Conservation (phyloP, 2,888 invertebrate genomes). For the Andrena marginata region DNA sequence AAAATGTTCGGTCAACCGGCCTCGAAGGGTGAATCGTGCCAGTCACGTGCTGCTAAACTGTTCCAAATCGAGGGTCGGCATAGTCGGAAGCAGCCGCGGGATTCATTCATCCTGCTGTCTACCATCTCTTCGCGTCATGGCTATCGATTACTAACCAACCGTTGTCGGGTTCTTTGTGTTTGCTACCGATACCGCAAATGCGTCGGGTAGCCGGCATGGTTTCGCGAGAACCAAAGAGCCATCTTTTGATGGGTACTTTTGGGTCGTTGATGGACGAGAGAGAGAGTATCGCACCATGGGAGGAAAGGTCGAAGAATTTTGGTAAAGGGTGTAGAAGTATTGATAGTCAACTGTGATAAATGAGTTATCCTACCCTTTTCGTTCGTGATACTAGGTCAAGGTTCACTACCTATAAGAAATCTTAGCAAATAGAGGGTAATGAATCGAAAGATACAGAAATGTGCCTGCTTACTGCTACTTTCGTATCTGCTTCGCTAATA, state of each 20-base stretch:
- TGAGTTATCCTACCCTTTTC: not conserved
- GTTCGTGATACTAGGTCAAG: too few relatives aligned
- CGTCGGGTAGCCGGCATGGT: not conserved
- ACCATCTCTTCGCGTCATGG: not conserved
- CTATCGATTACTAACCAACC: constrained; percentile 20
- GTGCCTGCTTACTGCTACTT: too few relatives aligned
- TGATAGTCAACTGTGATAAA: not conserved
- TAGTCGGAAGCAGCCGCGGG: constrained; percentile 12
- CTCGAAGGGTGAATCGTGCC: constrained; percentile 46
- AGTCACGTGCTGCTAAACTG: constrained; percentile 70
- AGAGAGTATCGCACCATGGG: too few relatives aligned
- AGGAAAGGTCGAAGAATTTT: not conserved
- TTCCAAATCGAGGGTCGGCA: not conserved
- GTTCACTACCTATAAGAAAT: too few relatives aligned
- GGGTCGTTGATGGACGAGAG: not conserved
- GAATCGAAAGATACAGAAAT: too few relatives aligned
- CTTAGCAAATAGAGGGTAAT: too few relatives aligned
- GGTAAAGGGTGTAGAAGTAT: not conserved
- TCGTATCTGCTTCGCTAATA: too few relatives aligned
- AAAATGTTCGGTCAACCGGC: constrained; percentile 40
- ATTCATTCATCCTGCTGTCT: constrained; percentile 16
- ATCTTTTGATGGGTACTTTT: not conserved
- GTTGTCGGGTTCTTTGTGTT: not conserved
- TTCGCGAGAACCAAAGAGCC: not conserved
- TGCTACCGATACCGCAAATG: constrained; percentile 3